Evolutionary conservation across 2,888 invertebrate genomes (phyloP).

Genomic region (Chymomyza caudatula): DNA sequence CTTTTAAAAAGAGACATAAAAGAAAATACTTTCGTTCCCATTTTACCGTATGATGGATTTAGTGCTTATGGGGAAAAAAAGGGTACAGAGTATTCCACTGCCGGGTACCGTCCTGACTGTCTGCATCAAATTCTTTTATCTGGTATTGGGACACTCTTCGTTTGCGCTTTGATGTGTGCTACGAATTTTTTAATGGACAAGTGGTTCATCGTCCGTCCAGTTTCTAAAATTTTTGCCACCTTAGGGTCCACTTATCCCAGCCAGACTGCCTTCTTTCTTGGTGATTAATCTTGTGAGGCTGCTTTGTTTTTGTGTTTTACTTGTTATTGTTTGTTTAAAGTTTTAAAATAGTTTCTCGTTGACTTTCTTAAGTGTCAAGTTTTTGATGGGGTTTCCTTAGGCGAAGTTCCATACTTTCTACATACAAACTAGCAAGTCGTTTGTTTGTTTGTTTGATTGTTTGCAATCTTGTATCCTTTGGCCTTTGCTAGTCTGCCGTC

Average conservation of each 20-base stretch:
- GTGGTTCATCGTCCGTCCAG: slow-evolving; percentile 9
- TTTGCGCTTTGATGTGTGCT: slow-evolving; percentile 61
- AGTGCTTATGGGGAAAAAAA: too few species aligned
- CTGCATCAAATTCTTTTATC: too few species aligned
- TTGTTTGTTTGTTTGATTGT: neutral
- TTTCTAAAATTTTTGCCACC: neutral
- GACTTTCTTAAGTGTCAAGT: slow-evolving; percentile 40
- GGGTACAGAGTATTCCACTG: too few species aligned
- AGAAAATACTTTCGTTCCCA: too few species aligned
- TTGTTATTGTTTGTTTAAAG: slow-evolving; percentile 32
- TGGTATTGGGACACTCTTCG: slow-evolving; percentile 3
- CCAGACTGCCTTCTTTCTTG: slow-evolving; percentile 13
- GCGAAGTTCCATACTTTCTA: neutral
- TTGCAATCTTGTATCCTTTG: neutral
- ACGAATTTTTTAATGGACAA: slow-evolving; percentile 21
- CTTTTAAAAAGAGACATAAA: too few species aligned
- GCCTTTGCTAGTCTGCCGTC: neutral
- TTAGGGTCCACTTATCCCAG: neutral
- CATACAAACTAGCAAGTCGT: too few species aligned
- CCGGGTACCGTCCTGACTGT: too few species aligned
- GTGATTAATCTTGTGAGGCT: slow-evolving; percentile 56
- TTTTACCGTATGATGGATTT: too few species aligned
- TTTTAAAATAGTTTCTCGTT: slow-evolving; percentile 43
- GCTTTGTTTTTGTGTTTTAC: slow-evolving; percentile 17
- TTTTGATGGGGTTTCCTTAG: neutral